Base-by-base conservation (phyloP, 2,888 invertebrate species). In the Bursaphelenchus okinawaensis region DNA sequence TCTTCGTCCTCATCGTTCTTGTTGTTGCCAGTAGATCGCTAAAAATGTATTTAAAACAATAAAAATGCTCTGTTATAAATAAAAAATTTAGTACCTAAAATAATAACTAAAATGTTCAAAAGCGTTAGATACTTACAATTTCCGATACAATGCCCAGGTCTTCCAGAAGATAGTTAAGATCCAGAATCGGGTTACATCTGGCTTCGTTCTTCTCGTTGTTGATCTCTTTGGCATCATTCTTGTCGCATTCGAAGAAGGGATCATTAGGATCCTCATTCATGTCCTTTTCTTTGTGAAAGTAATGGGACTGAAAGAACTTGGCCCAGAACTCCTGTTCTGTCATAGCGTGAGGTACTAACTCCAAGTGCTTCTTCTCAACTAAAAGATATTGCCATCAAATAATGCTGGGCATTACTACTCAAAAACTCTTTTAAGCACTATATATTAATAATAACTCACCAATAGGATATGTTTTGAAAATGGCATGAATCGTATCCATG, bases 271-370 rank as follows among this genome's bases (percentile, higher is more conserved):
- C 75, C 9, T 20, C 31, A 26, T 63, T 56, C 22, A 66, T 75
- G 92, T 66, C 90, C 65, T 92, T 89, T 86, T 96, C 95, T 58
- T 86, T 74, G 75, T 87, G 87, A 77, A 87, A 87, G 86, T 99
- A 99, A 87, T 98, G 96, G 19, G 95, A 96, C 84, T 98, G 96
- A 86, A 98, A 98, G 86, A 99, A 99, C 82, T 93, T 91, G 16
- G 93, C 93, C 98, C 98, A 99, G 86, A 99, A 99, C 82, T 95
- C 94, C 0, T 91, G 88, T 85, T 98, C 98, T 0, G 90, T 89
- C 88, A 96, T 88, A 86, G 93, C 92, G 70, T 90, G 88, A 28
- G 98, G 98, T 40, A 99, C 98, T 84, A 92, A 90, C 84, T 98
- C 96, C 65, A 89, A 86, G 84, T 96, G 94, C 87, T 96, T 96